phyloP scores from a whole-genome alignment of 1,140 invertebrate species.

The Drosophila punjabiensis region DNA sequence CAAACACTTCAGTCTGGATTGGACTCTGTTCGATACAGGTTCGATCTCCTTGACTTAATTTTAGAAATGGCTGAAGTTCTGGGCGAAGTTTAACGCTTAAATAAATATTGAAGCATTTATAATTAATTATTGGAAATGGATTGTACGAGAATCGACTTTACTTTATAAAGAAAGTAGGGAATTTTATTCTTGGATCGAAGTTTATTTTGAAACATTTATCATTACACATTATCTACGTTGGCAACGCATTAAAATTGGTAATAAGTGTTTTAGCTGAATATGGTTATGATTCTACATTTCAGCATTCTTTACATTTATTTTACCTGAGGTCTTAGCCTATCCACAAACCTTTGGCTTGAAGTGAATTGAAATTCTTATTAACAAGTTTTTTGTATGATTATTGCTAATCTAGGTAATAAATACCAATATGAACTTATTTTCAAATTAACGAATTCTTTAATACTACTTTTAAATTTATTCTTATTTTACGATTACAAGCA shows the following conservation, averaged over 20 bases:
- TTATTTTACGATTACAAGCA: neutral
- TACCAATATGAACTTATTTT: neutral
- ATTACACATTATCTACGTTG: neutral
- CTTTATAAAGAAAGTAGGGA: neutral
- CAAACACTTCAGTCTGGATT: neutral
- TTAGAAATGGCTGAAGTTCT: neutral
- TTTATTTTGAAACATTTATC: neutral
- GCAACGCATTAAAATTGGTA: neutral
- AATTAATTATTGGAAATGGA: neutral
- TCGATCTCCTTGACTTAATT: conserved; percentile 4
- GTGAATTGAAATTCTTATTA: neutral
- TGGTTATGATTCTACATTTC: neutral
- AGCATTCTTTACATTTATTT: neutral
- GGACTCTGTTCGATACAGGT: neutral
- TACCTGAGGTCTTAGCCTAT: neutral
- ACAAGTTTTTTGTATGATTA: neutral
- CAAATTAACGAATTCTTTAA: neutral
- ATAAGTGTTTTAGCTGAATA: neutral
- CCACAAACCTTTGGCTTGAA: neutral
- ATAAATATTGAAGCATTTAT: neutral
- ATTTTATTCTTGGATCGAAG: neutral
- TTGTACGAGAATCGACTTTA: neutral
- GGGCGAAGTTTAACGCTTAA: neutral
- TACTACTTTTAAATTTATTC: neutral
- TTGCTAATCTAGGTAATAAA: neutral